phyloP scores from a whole-genome alignment of 2,888 invertebrate genomes.

The Molanna angustata region DNA sequence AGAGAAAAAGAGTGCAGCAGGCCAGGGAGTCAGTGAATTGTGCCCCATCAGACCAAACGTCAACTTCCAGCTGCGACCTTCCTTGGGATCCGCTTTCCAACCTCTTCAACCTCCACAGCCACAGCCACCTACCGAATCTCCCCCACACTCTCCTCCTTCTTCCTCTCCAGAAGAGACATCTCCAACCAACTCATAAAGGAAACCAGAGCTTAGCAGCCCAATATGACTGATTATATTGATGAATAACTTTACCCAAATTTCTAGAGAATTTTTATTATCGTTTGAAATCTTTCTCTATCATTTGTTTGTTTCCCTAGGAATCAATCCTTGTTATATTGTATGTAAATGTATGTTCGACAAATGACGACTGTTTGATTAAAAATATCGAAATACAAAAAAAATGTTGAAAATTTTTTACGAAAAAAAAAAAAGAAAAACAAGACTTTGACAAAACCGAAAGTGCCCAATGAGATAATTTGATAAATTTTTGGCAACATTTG shows the following conservation, averaged over 20 bases:
- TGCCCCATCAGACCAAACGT: conserved; percentile 60
- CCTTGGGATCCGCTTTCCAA: conserved; percentile 78
- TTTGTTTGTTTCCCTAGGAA: conserved; percentile 22
- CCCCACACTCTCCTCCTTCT: neutral
- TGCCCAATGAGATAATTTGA: conserved; percentile 58
- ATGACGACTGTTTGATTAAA: conserved; percentile 23
- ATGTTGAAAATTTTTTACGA: conserved; percentile 42
- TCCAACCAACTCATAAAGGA: conserved; percentile 25
- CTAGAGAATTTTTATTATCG: conserved; percentile 13
- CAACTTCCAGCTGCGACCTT: conserved; percentile 75
- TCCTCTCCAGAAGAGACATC: too few species aligned
- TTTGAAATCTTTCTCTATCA: conserved; percentile 16
- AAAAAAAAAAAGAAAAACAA: conserved; percentile 52
- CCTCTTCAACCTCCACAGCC: conserved; percentile 53
- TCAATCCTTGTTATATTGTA: conserved; percentile 25
- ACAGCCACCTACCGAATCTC: too few species aligned
- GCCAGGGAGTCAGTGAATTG: conserved; percentile 43
- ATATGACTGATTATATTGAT: conserved; percentile 18
- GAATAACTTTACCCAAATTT: conserved; percentile 11
- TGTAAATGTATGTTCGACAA: conserved; percentile 25
- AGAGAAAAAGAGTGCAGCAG: conserved; percentile 48
- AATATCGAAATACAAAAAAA: too few species aligned
- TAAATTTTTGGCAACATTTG: conserved; percentile 29
- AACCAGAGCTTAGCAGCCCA: conserved; percentile 26
- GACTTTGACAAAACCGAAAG: conserved; percentile 48